These are phyloP conservation scores for Allolobophora icterica DNA, from an alignment of 2,888 invertebrate species.

Conservation along the genomic window DNA sequence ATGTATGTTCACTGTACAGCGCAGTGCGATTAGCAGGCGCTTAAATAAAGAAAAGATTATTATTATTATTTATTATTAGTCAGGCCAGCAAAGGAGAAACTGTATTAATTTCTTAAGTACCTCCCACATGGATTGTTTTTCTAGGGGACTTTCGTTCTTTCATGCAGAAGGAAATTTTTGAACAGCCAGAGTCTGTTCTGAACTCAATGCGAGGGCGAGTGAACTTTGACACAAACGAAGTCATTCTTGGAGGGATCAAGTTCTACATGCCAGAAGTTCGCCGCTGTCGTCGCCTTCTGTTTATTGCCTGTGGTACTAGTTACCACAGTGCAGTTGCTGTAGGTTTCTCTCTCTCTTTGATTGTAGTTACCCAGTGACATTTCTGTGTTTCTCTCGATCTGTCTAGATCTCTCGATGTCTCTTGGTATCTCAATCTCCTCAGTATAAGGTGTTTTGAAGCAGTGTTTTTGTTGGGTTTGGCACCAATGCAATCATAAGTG, in stretches of 20 bases:
- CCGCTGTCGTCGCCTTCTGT: slow-evolving; percentile 90
- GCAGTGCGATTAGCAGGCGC: no score
- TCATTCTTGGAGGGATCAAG: slow-evolving; percentile 94
- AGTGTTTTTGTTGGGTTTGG: no score
- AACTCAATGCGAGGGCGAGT: slow-evolving; percentile 99
- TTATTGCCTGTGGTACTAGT: slow-evolving; percentile 98
- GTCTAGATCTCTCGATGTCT: no score
- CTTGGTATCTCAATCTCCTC: no score
- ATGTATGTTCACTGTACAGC: no score
- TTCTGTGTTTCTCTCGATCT: no score
- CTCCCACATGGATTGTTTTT: not conserved
- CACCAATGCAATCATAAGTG: no score
- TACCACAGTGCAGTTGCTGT: slow-evolving; percentile 96
- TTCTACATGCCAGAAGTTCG: slow-evolving; percentile 97
- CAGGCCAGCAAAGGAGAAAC: not conserved
- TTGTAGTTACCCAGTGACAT: not conserved
- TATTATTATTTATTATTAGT: no score
- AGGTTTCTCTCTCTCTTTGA: slow-evolving; percentile 47
- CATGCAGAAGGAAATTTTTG: slow-evolving; percentile 99
- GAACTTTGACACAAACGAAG: slow-evolving; percentile 84
- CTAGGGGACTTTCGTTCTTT: slow-evolving; percentile 91
- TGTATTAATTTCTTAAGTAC: not conserved
- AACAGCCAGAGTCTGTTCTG: slow-evolving; percentile 97
- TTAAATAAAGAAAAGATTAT: no score
- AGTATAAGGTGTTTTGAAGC: no score